Base-by-base conservation (phyloP, 30 jellyfish, hydroid and myxozoan genomes). In the Pseudorhiza aurosa region DNA sequence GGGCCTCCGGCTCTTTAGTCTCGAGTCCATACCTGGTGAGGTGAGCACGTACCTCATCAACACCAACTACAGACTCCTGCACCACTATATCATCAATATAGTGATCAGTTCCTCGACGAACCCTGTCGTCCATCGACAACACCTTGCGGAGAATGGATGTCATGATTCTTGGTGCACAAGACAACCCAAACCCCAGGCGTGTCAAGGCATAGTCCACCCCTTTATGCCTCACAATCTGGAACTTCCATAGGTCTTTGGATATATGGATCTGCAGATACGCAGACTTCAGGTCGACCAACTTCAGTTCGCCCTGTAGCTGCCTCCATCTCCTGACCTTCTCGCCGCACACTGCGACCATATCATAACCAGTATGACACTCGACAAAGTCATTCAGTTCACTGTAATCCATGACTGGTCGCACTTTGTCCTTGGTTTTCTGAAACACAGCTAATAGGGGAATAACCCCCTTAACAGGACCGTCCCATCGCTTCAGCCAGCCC, bases 1-100 rank as follows among this genome's bases (percentile, higher is more conserved):
- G 46, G 47, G 82, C 85, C 28, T 55, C 88, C 9, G 83, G 82
- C 25, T 76, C 88, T 45, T 76, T 76, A 35, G 83, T 35, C 39
- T 15, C 22, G 19, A 76, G 37, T 1, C 82, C 88, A 76, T 76
- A 58, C 17, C 21, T 33, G 43, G 12, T 44, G 32, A 73, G 27
- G 77, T 45, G 78, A 10, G 22, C 12, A 58, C 77, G 17, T 19
- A 73, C 78, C 25, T 39, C 18, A 28, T 63, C 78, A 26, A 64
- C 78, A 36, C 25, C 25, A 57, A 57, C 0, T 35, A 57, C 40
- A 39, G 40, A 17, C 44, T 40, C 37, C 18, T 57, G 40, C 18
- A 57, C 71, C 71, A 36, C 18, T 57, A 57, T 57, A 15, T 57
- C 71, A 57, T 57, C 71, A 39, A 57, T 57, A 39, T 57, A 57